These are phyloP conservation scores for Callyntrura sp. DNA, from an alignment of 2,888 invertebrate species.

Conservation along the genomic window DNA sequence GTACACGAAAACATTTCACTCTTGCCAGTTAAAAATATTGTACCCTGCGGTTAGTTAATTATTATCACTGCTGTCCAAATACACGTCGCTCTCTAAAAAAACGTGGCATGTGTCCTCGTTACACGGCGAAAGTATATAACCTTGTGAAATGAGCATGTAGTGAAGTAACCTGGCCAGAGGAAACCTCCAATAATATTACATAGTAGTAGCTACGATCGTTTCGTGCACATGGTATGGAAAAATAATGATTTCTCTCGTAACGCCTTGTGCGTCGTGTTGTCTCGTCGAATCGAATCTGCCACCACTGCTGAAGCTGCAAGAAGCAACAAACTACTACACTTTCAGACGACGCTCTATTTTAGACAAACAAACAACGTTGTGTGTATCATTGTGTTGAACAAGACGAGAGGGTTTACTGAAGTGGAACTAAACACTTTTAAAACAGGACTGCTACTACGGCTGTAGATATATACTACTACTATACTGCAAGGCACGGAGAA, in stretches of 20 bases:
- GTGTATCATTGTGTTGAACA: constrained; percentile 17
- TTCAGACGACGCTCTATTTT: constrained; percentile 43
- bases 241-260: constrained; percentile 42
- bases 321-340: constrained; percentile 52
- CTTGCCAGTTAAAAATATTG: not conserved
- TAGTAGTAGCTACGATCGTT: constrained; percentile 10
- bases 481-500: not conserved
- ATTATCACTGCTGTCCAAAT: constrained; percentile 8
- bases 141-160: not conserved
- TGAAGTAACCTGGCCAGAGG: not conserved
- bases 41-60: constrained; percentile 27
- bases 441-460: no score
- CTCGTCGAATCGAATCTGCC: constrained; percentile 55
- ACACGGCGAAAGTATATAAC: not conserved
- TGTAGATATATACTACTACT: no score
- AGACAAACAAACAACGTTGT: constrained; percentile 51
- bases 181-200: not conserved
- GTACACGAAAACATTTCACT: constrained; percentile 10
- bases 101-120: not conserved
- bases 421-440: constrained; percentile 34
- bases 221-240: constrained; percentile 23
- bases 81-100: not conserved
- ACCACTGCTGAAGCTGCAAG: constrained; percentile 9
- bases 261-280: constrained; percentile 58
- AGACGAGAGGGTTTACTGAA: constrained; percentile 25